These are phyloP conservation scores for Standfussiana lucernea DNA, from an alignment of 2,888 invertebrate genomes.

Conservation along the genomic window DNA sequence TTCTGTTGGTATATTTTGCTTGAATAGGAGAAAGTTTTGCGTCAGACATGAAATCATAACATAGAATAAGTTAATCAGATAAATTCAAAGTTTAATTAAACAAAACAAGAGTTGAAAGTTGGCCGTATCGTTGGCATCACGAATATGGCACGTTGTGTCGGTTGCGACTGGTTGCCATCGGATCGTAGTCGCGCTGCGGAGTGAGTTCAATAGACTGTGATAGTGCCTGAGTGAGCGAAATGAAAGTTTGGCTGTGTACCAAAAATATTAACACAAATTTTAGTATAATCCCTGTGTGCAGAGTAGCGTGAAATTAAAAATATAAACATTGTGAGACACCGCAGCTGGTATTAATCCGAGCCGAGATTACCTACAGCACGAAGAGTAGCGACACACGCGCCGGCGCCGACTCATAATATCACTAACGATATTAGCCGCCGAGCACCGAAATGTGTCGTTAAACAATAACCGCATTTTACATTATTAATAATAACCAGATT, in stretches of 20 bases:
- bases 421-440: slow-evolving; percentile 61
- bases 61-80: slow-evolving; percentile 48
- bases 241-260: slow-evolving; percentile 72
- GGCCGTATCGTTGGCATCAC: slow-evolving; percentile 20
- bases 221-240: slow-evolving; percentile 63
- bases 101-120: slow-evolving; percentile 34
- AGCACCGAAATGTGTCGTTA: slow-evolving; percentile 44
- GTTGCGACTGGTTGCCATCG: slow-evolving; percentile 36
- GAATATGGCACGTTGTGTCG: slow-evolving; percentile 28
- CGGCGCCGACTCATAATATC: slow-evolving; percentile 61
- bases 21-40: slow-evolving; percentile 55
- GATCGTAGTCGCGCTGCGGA: slow-evolving; percentile 39
- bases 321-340: slow-evolving; percentile 83
- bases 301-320: slow-evolving; percentile 83
- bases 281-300: slow-evolving; percentile 76
- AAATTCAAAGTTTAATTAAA: slow-evolving; percentile 53
- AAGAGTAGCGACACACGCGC: slow-evolving; percentile 70
- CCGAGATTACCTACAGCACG: slow-evolving; percentile 71
- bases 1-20: slow-evolving; percentile 55
- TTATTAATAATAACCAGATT: slow-evolving; percentile 59
- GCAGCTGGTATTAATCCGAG: slow-evolving; percentile 78
- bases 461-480: slow-evolving; percentile 50
- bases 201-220: slow-evolving; percentile 65
- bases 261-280: slow-evolving; percentile 75
- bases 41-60: slow-evolving; percentile 53